phyloP scores from a whole-genome alignment of 2,888 invertebrate species.

The Eupithecia insigniata region DNA sequence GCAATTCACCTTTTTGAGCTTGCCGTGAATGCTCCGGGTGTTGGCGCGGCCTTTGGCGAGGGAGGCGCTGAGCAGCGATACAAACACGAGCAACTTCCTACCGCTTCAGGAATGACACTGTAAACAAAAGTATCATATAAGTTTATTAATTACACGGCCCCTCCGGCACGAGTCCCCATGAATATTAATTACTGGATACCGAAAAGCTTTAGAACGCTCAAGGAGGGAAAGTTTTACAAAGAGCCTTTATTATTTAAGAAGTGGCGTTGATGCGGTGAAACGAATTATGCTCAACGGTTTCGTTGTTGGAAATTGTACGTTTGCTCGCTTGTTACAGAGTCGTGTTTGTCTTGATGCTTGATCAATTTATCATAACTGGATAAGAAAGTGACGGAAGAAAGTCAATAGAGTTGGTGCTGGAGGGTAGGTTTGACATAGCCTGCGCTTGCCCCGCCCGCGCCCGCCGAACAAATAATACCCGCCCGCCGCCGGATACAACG shows the following conservation, averaged over 20 bases:
- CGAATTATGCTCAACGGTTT: slow-evolving; percentile 70
- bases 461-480: slow-evolving; percentile 63
- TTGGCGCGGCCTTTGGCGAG: slow-evolving; percentile 34
- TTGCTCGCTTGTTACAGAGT: slow-evolving; percentile 51
- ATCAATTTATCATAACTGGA: slow-evolving; percentile 79
- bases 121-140: slow-evolving; percentile 85
- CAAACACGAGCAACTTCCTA: slow-evolving; percentile 58
- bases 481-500: slow-evolving; percentile 45
- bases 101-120: slow-evolving; percentile 79
- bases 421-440: slow-evolving; percentile 74
- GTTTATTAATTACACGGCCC: slow-evolving; percentile 84
- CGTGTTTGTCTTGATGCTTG: slow-evolving; percentile 48
- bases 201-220: slow-evolving; percentile 83
- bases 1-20: not conserved
- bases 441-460: slow-evolving; percentile 60
- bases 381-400: slow-evolving; percentile 83
- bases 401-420: slow-evolving; percentile 82
- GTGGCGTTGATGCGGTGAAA: slow-evolving; percentile 77
- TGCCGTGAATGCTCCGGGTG: slow-evolving; percentile 32
- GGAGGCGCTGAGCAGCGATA: slow-evolving; percentile 36
- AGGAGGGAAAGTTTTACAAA: slow-evolving; percentile 84
- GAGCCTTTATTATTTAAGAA: slow-evolving; percentile 84
- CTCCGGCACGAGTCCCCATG: slow-evolving; percentile 81
- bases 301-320: slow-evolving; percentile 53
- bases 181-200: slow-evolving; percentile 84